Evolutionary conservation across 2,888 invertebrate species (phyloP), one percentile per base, ranked within the genome.

Genomic region (Andrena camellia): DNA sequence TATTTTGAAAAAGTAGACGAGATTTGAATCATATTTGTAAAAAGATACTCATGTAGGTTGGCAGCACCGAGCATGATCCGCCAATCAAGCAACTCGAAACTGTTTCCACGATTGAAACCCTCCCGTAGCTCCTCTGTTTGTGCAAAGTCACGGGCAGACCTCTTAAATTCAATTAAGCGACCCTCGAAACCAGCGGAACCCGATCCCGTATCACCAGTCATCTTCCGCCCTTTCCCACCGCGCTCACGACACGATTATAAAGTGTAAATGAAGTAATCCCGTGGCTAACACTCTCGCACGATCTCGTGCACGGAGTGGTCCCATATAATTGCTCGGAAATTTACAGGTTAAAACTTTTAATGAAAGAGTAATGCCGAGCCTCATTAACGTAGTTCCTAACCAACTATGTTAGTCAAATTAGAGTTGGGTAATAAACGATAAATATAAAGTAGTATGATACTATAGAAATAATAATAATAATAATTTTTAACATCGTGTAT

Each of bases 91-190:
- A 48, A 48, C 29, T n/a, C 26, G 54, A 67, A 71, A 71, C 78
- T 62, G 50, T 59, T 63, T 59, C 64, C 29, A 50, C 8, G 26
- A 66, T n/a, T 7, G 78, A 13, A 17, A 48, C 10, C 52, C 31
- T 48, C 78, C 29, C 33, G 69, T 26, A 69, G 69, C 48, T 60
- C 20, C 20, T 48, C 70, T 48, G 73, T 80, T 80, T 48, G 60
- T 64, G 81, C 81, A 48, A 66, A 70, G 81, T 82, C 74, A 82
- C 73, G 33, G 54, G 52, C 73, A 52, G 83, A 67, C 75, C 72
- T 78, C 75, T 85, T 85, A 75, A 76, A 57, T 72, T 85, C 78
- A 82, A 85, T 81, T 78, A 85, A 85, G 74, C 52, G 68, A 42
- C 52, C 72, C 54, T 75, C 81, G 72, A 85, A 85, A 67, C 82